phyloP scores from a whole-genome alignment of 2,888 invertebrate genomes.

The Platerodrilus igneus region DNA sequence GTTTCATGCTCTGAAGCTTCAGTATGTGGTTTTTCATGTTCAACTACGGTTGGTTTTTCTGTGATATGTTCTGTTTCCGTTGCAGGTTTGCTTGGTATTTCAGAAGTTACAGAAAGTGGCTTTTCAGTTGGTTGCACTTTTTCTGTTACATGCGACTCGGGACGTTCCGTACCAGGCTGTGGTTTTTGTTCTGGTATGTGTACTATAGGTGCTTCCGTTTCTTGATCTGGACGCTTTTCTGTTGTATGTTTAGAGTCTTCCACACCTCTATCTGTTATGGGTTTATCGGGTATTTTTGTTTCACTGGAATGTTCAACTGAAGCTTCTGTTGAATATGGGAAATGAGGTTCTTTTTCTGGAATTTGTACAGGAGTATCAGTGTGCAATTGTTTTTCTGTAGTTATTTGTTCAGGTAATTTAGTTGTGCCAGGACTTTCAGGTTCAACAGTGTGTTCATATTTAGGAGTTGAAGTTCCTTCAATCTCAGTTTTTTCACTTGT shows the following conservation, averaged over 20 bases:
- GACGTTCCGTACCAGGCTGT: too few relatives aligned
- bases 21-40: conserved; percentile 9
- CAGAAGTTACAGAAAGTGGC: neutral
- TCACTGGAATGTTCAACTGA: too few relatives aligned
- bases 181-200: too few relatives aligned
- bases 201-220: conserved; percentile 9
- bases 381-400: too few relatives aligned
- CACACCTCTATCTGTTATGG: conserved; percentile 1
- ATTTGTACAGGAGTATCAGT: conserved; percentile 10
- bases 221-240: conserved; percentile 5
- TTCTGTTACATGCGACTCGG: conserved; percentile 6
- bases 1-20: conserved; percentile 5
- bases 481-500: neutral
- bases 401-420: conserved; percentile 4
- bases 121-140: conserved; percentile 3
- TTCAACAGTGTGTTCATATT: neutral
- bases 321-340: neutral
- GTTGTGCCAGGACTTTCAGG: conserved; percentile 4
- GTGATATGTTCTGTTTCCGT: conserved; percentile 6
- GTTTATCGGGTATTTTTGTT: too few relatives aligned
- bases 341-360: too few relatives aligned
- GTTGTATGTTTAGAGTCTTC: conserved; percentile 7
- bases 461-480: neutral
- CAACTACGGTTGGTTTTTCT: conserved; percentile 9
- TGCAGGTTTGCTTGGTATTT: too few relatives aligned